A percentile compares a stretch with the other conserved stretches of the same genome.
These are phyloP conservation scores for Epizoanthus stellaris DNA, from an alignment of 92 coral and sea anemone species.

Conservation along the genomic window DNA sequence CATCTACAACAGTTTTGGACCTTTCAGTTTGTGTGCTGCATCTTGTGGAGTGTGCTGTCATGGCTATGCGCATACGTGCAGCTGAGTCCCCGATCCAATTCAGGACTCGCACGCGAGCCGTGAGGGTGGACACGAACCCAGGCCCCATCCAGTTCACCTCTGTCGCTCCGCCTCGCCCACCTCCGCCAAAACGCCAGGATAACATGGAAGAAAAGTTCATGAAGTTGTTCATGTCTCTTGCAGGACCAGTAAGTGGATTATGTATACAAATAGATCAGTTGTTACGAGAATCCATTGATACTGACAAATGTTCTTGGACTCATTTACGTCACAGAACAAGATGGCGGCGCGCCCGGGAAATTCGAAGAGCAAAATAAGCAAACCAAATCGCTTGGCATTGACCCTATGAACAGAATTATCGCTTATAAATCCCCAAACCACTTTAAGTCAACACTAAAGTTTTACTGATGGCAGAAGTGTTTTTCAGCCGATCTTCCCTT, in stretches of 20 bases:
- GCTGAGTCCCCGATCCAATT: neutral
- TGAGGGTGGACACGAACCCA: slow-evolving; percentile 17
- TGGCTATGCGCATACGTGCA: slow-evolving; percentile 10
- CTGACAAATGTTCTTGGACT: neutral
- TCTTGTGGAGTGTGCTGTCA: neutral
- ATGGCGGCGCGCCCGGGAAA: too few species aligned
- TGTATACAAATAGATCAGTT: neutral
- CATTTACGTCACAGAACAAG: too few species aligned
- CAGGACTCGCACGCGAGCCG: neutral
- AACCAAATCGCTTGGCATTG: too few species aligned
- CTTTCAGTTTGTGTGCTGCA: too few species aligned
- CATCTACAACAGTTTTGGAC: too few species aligned
- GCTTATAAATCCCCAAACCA: too few species aligned
- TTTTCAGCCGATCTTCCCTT: too few species aligned
- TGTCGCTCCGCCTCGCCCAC: slow-evolving; percentile 34
- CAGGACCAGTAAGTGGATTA: slow-evolving; percentile 26
- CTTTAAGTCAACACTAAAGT: too few species aligned
- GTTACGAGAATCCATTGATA: neutral
- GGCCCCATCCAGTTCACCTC: slow-evolving; percentile 30
- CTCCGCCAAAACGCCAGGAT: slow-evolving; percentile 19
- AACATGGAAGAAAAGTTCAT: slow-evolving; percentile 24
- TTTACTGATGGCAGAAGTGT: too few species aligned
- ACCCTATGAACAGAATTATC: too few species aligned
- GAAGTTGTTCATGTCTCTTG: slow-evolving; percentile 39
- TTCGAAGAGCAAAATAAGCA: too few species aligned